Percentiles rank a stretch among this genome's conserved stretches.
Conservation (phyloP, 2,113 vertebrate genomes). For the Serilophus lunatus region DNA sequence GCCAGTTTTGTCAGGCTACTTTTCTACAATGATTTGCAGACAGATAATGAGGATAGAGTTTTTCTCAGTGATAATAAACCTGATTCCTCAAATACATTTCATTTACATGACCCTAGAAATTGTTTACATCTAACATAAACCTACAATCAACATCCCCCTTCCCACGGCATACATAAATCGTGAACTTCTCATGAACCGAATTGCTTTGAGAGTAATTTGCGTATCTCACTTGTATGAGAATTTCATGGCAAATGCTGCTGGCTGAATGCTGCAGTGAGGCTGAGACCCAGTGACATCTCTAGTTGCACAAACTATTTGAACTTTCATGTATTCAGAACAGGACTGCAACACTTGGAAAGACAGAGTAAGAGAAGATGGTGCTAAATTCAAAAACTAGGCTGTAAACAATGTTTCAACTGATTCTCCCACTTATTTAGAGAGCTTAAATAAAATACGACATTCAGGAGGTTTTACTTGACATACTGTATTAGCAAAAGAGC, state of each 20-base stretch:
- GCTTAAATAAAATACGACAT: background rate
- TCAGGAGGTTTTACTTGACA: background rate
- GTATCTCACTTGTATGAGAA: background rate
- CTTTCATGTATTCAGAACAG: background rate
- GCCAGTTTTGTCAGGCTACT: conserved; percentile 56
- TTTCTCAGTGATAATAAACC: conserved; percentile 57
- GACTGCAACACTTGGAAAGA: background rate
- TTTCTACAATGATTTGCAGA: conserved; percentile 59
- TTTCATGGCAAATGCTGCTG: background rate
- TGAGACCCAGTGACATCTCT: background rate
- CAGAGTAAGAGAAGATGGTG: background rate
- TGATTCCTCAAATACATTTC: conserved; percentile 37
- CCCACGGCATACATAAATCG: background rate
- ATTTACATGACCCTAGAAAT: background rate
- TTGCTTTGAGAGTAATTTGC: background rate
- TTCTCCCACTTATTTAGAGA: background rate
- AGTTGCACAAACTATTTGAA: background rate
- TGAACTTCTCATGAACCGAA: background rate
- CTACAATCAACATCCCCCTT: background rate
- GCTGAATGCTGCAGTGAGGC: background rate
- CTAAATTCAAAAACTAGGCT: background rate
- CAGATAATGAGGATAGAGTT: conserved; percentile 47
- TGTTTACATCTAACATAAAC: conserved; percentile 7
- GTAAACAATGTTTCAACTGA: background rate
- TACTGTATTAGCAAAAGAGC: background rate